Percentiles rank a stretch among this genome's conserved stretches.
phyloP scores from a whole-genome alignment of 2,888 invertebrate genomes.

The Nemotelus nigrinus region DNA sequence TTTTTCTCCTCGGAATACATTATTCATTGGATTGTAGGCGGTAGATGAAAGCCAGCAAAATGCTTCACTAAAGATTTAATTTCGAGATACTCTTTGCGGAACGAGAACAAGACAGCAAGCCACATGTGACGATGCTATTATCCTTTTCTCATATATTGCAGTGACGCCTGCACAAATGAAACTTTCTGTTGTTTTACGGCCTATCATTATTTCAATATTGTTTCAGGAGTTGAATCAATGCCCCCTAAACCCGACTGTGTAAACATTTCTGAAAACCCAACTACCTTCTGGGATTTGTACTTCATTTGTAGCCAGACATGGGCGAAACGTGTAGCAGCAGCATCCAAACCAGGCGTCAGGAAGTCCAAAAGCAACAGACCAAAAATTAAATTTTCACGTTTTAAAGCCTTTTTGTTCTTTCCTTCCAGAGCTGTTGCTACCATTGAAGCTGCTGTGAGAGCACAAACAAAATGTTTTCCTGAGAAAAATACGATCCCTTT shows the following conservation, averaged over 20 bases:
- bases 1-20: too few relatives aligned
- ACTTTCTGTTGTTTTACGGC: constrained; percentile 42
- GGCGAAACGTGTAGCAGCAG: not conserved
- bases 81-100: too few relatives aligned
- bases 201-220: constrained; percentile 48
- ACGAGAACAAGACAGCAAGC: too few relatives aligned
- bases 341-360: constrained; percentile 26
- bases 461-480: constrained; percentile 2
- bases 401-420: constrained; percentile 48
- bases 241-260: constrained; percentile 27
- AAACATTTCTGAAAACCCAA: not conserved
- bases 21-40: too few relatives aligned
- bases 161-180: not conserved
- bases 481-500: constrained; percentile 18
- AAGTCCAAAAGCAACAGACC: constrained; percentile 45
- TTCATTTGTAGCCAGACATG: not conserved
- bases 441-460: not conserved
- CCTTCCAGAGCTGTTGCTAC: constrained; percentile 9
- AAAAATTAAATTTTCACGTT: constrained; percentile 50
- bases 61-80: too few relatives aligned
- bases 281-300: not conserved
- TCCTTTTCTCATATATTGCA: constrained; percentile 4
- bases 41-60: too few relatives aligned
- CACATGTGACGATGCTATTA: not conserved
- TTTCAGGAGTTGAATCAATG: constrained; percentile 45